Evolutionary conservation across 2,797 vertebrate species (phyloP).

Genomic region (Pipistrellus pygmaeus): DNA sequence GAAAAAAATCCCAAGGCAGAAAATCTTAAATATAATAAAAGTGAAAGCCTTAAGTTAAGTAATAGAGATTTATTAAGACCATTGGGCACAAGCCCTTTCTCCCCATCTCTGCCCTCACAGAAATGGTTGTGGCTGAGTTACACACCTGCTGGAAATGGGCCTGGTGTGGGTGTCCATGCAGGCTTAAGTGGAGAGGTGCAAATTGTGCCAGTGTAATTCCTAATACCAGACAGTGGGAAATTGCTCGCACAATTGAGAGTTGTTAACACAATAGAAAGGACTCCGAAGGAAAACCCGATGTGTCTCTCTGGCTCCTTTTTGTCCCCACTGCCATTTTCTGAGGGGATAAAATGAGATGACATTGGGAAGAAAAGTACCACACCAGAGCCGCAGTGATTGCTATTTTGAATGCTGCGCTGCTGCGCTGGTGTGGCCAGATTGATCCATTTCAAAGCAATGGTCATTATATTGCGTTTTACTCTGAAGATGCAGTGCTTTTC

Average conservation of each 20-base stretch:
- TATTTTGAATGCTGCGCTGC: slow-evolving; percentile 81
- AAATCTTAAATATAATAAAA: slow-evolving; percentile 25
- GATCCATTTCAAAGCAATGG: slow-evolving; percentile 84
- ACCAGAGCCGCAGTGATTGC: slow-evolving; percentile 80
- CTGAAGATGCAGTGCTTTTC: slow-evolving; percentile 81
- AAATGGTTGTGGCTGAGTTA: slow-evolving; percentile 30
- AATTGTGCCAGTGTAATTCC: slow-evolving; percentile 76
- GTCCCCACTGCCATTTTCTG: slow-evolving; percentile 78
- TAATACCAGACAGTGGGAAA: slow-evolving; percentile 74
- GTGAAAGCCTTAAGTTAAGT: slow-evolving; percentile 60
- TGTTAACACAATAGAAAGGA: slow-evolving; percentile 82
- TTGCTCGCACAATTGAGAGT: slow-evolving; percentile 75
- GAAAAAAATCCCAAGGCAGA: slow-evolving; percentile 17
- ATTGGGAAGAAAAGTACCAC: slow-evolving; percentile 82
- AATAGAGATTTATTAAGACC: slow-evolving; percentile 69
- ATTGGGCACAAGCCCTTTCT: background rate
- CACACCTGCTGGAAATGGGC: slow-evolving; percentile 42
- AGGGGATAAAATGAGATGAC: slow-evolving; percentile 83
- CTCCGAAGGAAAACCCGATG: slow-evolving; percentile 75
- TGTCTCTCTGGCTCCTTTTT: slow-evolving; percentile 77
- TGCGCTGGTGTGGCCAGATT: slow-evolving; percentile 79
- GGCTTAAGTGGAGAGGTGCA: slow-evolving; percentile 68
- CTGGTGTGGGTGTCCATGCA: background rate
- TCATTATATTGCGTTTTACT: slow-evolving; percentile 83
- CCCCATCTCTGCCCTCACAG: slow-evolving; percentile 34